phyloP scores from a whole-genome alignment of 2,797 vertebrate genomes.

The Oceanodroma leucorhoa region DNA sequence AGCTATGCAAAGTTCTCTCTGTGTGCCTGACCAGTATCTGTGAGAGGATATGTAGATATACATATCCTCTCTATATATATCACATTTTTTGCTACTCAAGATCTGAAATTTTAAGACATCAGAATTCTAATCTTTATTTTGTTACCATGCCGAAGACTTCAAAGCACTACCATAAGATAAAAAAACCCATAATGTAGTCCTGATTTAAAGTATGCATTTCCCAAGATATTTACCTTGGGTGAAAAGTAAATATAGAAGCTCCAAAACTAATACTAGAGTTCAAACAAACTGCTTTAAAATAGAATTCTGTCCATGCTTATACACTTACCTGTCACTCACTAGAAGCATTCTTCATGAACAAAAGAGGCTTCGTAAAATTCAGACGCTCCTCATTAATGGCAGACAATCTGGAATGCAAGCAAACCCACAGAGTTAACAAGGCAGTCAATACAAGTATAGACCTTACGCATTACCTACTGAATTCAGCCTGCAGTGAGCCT shows the following conservation, averaged over 20 bases:
- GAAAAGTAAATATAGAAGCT: constrained; percentile 18
- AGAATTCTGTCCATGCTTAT: not conserved
- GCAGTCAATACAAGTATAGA: not conserved
- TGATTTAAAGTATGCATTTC: not conserved
- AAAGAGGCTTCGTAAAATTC: not conserved
- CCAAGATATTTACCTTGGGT: not conserved
- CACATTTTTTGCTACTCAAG: not conserved
- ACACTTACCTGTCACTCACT: constrained; percentile 5
- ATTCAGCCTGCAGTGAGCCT: not conserved
- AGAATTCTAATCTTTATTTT: not conserved
- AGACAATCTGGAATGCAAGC: constrained; percentile 39
- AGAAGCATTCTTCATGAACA: not conserved
- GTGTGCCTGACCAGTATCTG: not conserved
- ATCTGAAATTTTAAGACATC: not conserved
- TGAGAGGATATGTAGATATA: not conserved
- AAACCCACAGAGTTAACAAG: constrained; percentile 7
- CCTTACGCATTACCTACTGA: not conserved
- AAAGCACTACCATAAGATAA: not conserved
- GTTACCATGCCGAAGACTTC: not conserved
- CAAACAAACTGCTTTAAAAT: not conserved
- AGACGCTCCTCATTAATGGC: not conserved
- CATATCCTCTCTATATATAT: too few relatives aligned
- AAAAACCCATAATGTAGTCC: not conserved
- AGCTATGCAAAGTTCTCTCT: not conserved
- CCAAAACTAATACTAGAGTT: not conserved